phyloP scores from a whole-genome alignment of 2,888 invertebrate species.

The Reticulitermes lucifugus region DNA sequence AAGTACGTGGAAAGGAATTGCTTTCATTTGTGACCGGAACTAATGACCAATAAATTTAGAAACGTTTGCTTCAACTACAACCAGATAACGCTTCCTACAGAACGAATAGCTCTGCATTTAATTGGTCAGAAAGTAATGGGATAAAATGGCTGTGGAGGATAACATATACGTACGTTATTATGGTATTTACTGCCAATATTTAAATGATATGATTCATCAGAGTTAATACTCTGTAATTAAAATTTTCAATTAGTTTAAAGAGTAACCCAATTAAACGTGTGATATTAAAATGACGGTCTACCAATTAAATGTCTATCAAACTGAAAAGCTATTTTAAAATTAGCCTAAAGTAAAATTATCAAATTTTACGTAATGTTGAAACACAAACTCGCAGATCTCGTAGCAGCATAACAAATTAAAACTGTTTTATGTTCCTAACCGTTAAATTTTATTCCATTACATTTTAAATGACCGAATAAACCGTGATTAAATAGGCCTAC shows the following conservation, averaged over 20 bases:
- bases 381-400: neutral
- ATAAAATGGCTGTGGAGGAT: conserved; percentile 7
- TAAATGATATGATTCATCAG: conserved; percentile 22
- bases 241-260: conserved; percentile 34
- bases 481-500: neutral
- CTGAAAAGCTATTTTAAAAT: conserved; percentile 13
- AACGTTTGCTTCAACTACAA: conserved; percentile 16
- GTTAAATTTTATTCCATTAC: neutral
- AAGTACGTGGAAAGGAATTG: no score
- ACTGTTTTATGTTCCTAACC: neutral
- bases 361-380: neutral
- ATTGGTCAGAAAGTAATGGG: conserved; percentile 38
- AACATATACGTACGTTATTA: conserved; percentile 1
- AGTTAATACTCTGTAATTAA: conserved; percentile 29
- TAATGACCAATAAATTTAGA: conserved; percentile 38
- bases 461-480: neutral
- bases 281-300: neutral
- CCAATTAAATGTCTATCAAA: conserved; percentile 26
- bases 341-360: neutral
- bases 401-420: neutral
- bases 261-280: neutral
- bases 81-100: conserved; percentile 31
- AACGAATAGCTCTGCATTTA: conserved; percentile 34
- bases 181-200: conserved; percentile 25
- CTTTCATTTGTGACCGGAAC: conserved; percentile 6